Evolutionary conservation across 2,888 invertebrate genomes (phyloP).

Genomic region (Tortrix viridana): DNA sequence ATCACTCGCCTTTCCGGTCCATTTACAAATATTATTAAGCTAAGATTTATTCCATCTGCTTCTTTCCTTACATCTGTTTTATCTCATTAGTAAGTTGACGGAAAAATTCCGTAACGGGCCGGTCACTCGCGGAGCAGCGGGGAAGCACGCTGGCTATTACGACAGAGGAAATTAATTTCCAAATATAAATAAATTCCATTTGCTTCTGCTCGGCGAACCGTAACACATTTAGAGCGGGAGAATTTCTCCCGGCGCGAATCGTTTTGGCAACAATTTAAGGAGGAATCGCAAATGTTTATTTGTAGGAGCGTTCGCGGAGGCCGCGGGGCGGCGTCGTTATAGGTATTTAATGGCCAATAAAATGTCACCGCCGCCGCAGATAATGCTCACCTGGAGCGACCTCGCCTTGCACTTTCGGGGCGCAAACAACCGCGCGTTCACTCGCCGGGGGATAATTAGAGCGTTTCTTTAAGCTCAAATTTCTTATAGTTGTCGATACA

Average conservation of each 20-base stretch:
- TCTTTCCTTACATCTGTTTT: slow-evolving; percentile 30
- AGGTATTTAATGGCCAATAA: slow-evolving; percentile 80
- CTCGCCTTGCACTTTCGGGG: slow-evolving; percentile 18
- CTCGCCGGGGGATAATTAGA: slow-evolving; percentile 13
- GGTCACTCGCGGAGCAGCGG: slow-evolving; percentile 51
- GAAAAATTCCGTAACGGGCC: slow-evolving; percentile 46
- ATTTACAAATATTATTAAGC: slow-evolving; percentile 20
- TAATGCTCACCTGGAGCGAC: slow-evolving; percentile 69
- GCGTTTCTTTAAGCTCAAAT: neutral
- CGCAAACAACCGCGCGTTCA: slow-evolving; percentile 15
- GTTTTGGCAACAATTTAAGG: slow-evolving; percentile 80
- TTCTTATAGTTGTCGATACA: too few relatives aligned
- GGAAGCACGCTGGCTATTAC: slow-evolving; percentile 63
- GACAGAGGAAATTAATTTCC: slow-evolving; percentile 72
- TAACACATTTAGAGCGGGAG: slow-evolving; percentile 71
- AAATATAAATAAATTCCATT: slow-evolving; percentile 81
- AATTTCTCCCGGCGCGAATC: slow-evolving; percentile 70
- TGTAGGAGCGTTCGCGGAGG: slow-evolving; percentile 67
- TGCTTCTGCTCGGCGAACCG: slow-evolving; percentile 75
- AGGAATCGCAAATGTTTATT: slow-evolving; percentile 80
- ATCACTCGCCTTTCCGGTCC: slow-evolving; percentile 10
- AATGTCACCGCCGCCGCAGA: slow-evolving; percentile 73
- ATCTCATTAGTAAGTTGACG: slow-evolving; percentile 33
- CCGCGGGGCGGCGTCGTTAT: slow-evolving; percentile 74
- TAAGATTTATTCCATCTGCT: slow-evolving; percentile 26